Evolutionary conservation across 2,797 vertebrate genomes (phyloP), one percentile per base, ranked within the genome.

Genomic region (Anniella stebbinsi): DNA sequence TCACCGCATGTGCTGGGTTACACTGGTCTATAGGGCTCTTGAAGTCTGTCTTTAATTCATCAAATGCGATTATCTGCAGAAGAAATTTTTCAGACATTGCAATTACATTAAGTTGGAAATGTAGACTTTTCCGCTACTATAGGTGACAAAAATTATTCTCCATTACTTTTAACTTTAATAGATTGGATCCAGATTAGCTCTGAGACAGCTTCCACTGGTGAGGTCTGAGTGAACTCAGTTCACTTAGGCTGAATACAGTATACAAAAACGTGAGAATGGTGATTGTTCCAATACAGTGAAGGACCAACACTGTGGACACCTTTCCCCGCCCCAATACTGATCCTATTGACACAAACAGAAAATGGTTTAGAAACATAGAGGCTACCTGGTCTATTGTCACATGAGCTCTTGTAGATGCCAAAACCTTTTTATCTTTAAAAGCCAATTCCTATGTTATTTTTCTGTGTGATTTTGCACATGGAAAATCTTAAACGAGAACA

Each of bases 11-110:
- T 73, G 98, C 98, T 9, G 99, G 99, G 95, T 99, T 99, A 88
- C 99, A 98, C 96, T 99, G 98, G 97, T 99, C 99, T 81, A 99
- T 98, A 0, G 99, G 99, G 94, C 98, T 99, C 97, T 99, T 99
- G 97, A 99, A 99, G 96, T 99, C 99, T 1, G 98, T 98, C 94
- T 98, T 98, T 91, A 99, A 97, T 94, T 99, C 99, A 95, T 99
- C 99, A 92, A 99, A 99, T 92, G 99, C 98, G 38, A 99, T 99
- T 92, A 99, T 99, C 99, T 99, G 98, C 92, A 97, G 95, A 60
- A 95, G 75, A 92, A 86, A 97, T 41, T 12, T 81, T 57, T 63
- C 70, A 90, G 93, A 85, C 67, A 76, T 45, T 86, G 33, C 91
- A 88, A 88, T 30, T 33, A 91, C 87, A 8, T 12, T 3, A 82